These are phyloP conservation scores for Eucera pruinosa DNA, from an alignment of 2,888 invertebrate genomes.

Conservation along the genomic window DNA sequence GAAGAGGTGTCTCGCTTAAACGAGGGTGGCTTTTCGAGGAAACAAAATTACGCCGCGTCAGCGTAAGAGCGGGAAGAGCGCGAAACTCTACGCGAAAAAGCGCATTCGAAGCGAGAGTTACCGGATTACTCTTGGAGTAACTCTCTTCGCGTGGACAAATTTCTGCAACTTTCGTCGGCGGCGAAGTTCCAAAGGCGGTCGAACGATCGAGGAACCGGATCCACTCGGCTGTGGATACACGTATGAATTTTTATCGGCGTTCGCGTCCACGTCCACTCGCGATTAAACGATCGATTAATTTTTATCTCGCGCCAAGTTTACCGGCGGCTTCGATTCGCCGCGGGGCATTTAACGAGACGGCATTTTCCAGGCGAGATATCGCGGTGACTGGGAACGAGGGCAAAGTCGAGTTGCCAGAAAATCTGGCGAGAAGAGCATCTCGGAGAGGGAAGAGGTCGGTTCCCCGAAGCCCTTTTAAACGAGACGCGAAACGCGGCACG, in stretches of 20 bases:
- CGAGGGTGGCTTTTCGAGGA: conserved; percentile 21
- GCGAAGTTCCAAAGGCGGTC: neutral
- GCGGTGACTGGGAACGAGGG: neutral
- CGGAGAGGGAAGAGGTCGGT: too few species aligned
- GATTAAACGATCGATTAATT: neutral
- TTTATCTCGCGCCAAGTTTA: neutral
- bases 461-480: neutral
- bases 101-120: conserved; percentile 12
- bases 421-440: neutral
- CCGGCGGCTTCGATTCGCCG: neutral
- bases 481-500: conserved; percentile 21
- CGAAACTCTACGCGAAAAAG: neutral
- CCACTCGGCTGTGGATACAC: neutral
- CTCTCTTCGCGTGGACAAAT: too few species aligned
- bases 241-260: conserved; percentile 7
- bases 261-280: neutral
- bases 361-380: neutral
- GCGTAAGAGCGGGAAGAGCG: neutral
- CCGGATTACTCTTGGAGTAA: too few species aligned
- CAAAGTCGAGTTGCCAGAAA: neutral
- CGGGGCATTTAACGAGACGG: neutral
- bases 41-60: conserved; percentile 24
- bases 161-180: conserved; percentile 2
- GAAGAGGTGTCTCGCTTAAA: conserved; percentile 44
- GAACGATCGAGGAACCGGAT: too few species aligned